Conservation (phyloP, 2,113 vertebrate species). For the Lates calcarifer region DNA sequence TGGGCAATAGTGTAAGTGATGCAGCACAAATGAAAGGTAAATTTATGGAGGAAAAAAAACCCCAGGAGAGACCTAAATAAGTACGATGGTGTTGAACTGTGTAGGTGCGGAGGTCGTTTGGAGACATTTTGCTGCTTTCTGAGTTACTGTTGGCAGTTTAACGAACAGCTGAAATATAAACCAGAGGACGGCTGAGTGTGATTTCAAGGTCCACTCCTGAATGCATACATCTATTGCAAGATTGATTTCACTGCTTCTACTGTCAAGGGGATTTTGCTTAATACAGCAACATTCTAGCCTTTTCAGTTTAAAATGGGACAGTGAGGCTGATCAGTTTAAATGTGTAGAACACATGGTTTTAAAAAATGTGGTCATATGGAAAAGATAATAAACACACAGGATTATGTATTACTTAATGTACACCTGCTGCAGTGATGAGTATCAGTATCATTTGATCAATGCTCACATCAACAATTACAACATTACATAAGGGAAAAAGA, state of each 20-base stretch:
- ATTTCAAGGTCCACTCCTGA: constrained; percentile 61
- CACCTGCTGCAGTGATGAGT: constrained; percentile 15
- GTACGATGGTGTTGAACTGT: constrained; percentile 64
- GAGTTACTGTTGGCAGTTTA: constrained; percentile 81
- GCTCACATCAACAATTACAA: constrained; percentile 19
- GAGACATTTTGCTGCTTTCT: constrained; percentile 70
- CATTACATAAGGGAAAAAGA: constrained; percentile 31
- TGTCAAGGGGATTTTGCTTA: constrained; percentile 21
- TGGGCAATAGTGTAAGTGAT: constrained; percentile 61
- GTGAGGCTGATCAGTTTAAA: constrained; percentile 16
- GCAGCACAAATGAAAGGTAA: constrained; percentile 68
- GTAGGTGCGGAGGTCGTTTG: constrained; percentile 68
- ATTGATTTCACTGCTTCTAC: constrained; percentile 59
- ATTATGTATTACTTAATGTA: constrained; percentile 1
- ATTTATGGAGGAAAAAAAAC: constrained; percentile 56
- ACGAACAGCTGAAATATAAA: constrained; percentile 80
- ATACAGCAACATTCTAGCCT: constrained; percentile 32
- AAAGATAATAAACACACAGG: constrained; percentile 22
- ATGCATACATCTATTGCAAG: constrained; percentile 47
- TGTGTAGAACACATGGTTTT: constrained; percentile 15
- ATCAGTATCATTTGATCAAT: constrained; percentile 30
- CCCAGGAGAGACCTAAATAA: constrained; percentile 73
- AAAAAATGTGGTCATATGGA: constrained; percentile 3
- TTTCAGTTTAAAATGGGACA: constrained; percentile 26
- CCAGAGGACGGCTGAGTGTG: constrained; percentile 71